These are phyloP conservation scores for Zaprionus africanus DNA, from an alignment of 1,140 invertebrate genomes.

Conservation along the genomic window DNA sequence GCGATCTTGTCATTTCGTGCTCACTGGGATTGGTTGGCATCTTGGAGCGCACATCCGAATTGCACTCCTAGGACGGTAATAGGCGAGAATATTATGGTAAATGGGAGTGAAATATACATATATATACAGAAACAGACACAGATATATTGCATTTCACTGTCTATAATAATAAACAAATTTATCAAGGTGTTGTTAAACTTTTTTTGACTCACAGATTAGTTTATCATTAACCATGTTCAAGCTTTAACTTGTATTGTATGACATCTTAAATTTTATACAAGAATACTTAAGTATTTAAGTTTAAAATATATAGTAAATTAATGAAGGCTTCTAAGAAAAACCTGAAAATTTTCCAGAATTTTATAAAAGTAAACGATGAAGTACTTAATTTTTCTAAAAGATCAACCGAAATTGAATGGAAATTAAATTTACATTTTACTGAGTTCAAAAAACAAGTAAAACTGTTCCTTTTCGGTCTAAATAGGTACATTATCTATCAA, in stretches of 20 bases:
- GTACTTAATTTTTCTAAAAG: too few relatives aligned
- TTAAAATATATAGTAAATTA: too few relatives aligned
- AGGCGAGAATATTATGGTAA: neutral
- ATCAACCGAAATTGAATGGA: neutral
- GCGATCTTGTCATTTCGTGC: constrained; percentile 88
- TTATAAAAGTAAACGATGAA: neutral
- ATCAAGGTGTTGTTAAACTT: too few relatives aligned
- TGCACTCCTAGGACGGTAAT: constrained; percentile 86
- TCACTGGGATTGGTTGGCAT: constrained; percentile 89
- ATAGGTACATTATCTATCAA: neutral
- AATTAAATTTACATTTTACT: neutral
- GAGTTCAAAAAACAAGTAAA: neutral
- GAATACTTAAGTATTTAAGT: too few relatives aligned
- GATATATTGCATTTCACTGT: neutral
- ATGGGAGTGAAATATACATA: neutral
- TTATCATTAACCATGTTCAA: too few relatives aligned
- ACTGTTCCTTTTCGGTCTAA: neutral
- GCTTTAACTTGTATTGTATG: too few relatives aligned
- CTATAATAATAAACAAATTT: too few relatives aligned
- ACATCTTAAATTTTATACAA: too few relatives aligned
- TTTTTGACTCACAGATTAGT: neutral
- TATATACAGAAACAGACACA: too few relatives aligned
- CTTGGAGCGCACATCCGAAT: constrained; percentile 91
- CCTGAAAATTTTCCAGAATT: too few relatives aligned
- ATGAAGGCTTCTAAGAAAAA: neutral